Conservation (phyloP, 1,140 invertebrate genomes). For the Eciton burchellii region DNA sequence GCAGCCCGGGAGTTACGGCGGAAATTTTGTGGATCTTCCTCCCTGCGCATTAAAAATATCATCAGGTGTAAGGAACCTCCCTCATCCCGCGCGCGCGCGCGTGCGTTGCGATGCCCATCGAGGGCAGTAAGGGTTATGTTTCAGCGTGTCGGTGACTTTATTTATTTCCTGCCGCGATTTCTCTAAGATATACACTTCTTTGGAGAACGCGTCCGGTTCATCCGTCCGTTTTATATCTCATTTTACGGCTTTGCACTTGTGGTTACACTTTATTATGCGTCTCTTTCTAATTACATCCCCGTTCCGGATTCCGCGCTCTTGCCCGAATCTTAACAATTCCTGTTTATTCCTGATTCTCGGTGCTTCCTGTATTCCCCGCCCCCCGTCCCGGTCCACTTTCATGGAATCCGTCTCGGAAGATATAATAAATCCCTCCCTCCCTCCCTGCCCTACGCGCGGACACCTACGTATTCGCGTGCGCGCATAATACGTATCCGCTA, state of each 20-base stretch:
- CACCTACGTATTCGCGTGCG: constrained; percentile 50
- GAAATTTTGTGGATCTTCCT: constrained; percentile 65
- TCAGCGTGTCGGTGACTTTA: too few species aligned
- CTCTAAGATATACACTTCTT: too few species aligned
- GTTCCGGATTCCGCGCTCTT: neutral
- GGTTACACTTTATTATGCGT: too few species aligned
- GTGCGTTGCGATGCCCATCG: too few species aligned
- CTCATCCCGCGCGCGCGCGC: too few species aligned
- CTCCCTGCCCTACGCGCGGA: constrained; percentile 22
- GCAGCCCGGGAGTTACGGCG: constrained; percentile 58
- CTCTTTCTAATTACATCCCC: too few species aligned
- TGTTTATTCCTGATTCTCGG: constrained; percentile 18
- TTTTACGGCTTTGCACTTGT: too few species aligned
- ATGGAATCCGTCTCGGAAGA: constrained; percentile 34
- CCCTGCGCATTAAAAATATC: constrained; percentile 19
- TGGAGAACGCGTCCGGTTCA: too few species aligned
- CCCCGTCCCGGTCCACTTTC: neutral
- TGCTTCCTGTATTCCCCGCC: neutral
- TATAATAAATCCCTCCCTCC: constrained; percentile 49
- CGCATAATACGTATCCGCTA: constrained; percentile 28
- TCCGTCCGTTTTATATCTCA: too few species aligned
- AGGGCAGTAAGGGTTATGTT: too few species aligned
- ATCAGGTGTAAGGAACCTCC: neutral
- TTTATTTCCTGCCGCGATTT: too few species aligned
- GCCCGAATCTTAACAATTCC: constrained; percentile 16